These are phyloP conservation scores for Drosophila subquinaria DNA, from an alignment of 2,888 invertebrate genomes.

Conservation along the genomic window DNA sequence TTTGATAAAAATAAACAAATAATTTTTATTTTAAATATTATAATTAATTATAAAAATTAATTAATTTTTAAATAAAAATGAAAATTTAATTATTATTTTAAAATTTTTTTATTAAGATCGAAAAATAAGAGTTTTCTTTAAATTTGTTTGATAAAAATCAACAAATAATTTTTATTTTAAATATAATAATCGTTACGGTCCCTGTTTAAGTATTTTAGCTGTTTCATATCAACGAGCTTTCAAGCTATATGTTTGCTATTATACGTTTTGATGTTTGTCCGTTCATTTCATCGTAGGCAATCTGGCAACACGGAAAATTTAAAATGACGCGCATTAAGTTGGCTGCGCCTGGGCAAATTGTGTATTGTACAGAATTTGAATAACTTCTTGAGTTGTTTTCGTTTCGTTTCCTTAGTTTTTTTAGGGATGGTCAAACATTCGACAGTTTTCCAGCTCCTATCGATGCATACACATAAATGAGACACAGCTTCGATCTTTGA, in stretches of 20 bases:
- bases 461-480: conserved; percentile 10
- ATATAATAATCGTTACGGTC: too few species aligned
- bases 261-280: not conserved
- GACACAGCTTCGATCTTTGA: conserved; percentile 13
- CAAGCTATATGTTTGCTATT: not conserved
- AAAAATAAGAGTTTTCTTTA: too few species aligned
- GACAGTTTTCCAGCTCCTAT: conserved; percentile 11
- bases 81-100: too few species aligned
- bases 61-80: too few species aligned
- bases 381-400: not conserved
- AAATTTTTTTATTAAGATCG: too few species aligned
- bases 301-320: conserved; percentile 1
- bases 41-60: too few species aligned
- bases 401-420: too few species aligned
- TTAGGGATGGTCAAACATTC: not conserved
- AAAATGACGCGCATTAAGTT: not conserved
- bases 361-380: not conserved
- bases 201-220: too few species aligned
- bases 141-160: too few species aligned
- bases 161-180: too few species aligned
- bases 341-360: not conserved
- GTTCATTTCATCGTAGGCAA: not conserved
- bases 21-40: too few species aligned
- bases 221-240: not conserved
- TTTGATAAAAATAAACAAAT: too few species aligned